Percentiles rank a stretch among this genome's conserved stretches.
These are phyloP conservation scores for Oryctes rhinoceros DNA, from an alignment of 1,140 invertebrate species.

Conservation along the genomic window DNA sequence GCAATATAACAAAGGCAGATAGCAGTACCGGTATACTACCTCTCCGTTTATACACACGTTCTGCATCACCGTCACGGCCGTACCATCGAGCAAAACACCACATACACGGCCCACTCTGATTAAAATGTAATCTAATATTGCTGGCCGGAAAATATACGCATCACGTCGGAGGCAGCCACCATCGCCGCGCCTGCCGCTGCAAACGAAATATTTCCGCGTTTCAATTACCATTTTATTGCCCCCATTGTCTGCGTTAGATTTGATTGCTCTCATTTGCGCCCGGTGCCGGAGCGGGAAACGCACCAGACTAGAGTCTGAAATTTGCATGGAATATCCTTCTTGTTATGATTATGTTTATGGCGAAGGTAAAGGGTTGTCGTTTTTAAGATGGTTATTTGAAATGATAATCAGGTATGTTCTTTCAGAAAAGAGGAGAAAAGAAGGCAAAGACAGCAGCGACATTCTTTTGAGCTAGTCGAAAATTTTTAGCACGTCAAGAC, in stretches of 20 bases:
- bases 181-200: neutral
- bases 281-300: neutral
- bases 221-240: constrained; percentile 43
- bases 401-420: constrained; percentile 7
- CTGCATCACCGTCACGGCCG: constrained; percentile 1
- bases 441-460: too few species aligned
- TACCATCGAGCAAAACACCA: constrained; percentile 19
- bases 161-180: constrained; percentile 15
- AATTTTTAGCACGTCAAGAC: too few species aligned
- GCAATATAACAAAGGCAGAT: constrained; percentile 11
- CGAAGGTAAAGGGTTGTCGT: neutral
- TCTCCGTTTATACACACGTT: neutral
- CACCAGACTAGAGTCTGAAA: neutral
- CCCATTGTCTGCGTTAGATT: constrained; percentile 39
- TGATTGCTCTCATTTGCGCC: constrained; percentile 40
- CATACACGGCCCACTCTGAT: constrained; percentile 51
- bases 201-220: constrained; percentile 43
- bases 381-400: neutral
- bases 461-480: too few species aligned
- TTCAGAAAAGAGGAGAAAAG: neutral
- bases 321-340: neutral
- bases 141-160: constrained; percentile 57
- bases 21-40: neutral
- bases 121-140: constrained; percentile 63
- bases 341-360: constrained; percentile 1